phyloP scores from a whole-genome alignment of 2,888 invertebrate genomes.

The Saturnia pavonia region DNA sequence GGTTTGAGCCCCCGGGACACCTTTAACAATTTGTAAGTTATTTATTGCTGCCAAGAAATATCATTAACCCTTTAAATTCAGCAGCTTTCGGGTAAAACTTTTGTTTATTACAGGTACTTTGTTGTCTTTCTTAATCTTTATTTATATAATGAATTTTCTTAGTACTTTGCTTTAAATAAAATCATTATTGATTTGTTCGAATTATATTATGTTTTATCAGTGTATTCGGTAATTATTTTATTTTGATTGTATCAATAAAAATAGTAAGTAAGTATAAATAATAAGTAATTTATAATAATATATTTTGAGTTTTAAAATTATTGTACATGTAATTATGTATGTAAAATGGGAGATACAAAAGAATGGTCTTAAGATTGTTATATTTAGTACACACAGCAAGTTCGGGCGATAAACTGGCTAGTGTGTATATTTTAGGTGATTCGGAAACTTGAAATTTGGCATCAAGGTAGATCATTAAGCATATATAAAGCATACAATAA shows the following conservation, averaged over 20 bases:
- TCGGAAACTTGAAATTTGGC: no score
- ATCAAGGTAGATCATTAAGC: no score
- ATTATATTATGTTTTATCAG: constrained; percentile 2
- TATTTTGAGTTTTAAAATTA: no score
- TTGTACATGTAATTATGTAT: no score
- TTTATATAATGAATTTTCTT: constrained; percentile 16
- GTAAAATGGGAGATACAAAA: no score
- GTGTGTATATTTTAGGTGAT: no score
- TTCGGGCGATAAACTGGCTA: no score
- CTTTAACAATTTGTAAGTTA: constrained; percentile 79
- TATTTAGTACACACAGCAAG: no score
- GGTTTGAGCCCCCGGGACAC: constrained; percentile 70
- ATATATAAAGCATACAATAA: no score
- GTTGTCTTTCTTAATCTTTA: constrained; percentile 30
- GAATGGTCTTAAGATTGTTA: no score
- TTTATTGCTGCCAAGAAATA: constrained; percentile 76
- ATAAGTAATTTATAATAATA: no score
- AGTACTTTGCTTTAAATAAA: constrained; percentile 25
- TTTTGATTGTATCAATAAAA: not conserved
- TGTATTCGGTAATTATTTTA: not conserved
- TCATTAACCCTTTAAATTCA: constrained; percentile 75
- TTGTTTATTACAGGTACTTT: constrained; percentile 51
- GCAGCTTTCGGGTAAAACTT: constrained; percentile 48
- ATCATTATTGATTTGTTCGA: not conserved
- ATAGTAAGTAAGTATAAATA: no score